phyloP scores from a whole-genome alignment of 2,797 vertebrate genomes.

The Rhincodon typus region DNA sequence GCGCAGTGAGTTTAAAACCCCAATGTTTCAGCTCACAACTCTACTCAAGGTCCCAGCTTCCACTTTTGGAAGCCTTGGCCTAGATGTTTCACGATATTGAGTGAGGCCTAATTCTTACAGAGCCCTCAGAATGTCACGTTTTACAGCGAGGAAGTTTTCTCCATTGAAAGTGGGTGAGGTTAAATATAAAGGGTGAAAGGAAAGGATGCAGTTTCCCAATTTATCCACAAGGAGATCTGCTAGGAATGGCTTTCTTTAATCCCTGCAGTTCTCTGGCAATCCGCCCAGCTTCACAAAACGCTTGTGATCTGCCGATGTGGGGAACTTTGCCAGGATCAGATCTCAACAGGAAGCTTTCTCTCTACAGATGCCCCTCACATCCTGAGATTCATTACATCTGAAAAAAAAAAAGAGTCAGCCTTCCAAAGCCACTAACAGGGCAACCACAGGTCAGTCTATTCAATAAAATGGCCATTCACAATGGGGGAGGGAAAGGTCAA shows the following conservation, averaged over 20 bases:
- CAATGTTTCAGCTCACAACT: no score
- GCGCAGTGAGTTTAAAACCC: no score
- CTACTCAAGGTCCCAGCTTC: no score
- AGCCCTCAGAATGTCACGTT: not conserved
- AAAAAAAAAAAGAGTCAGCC: no score
- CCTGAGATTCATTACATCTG: not conserved
- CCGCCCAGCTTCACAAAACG: not conserved
- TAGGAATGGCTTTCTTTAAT: not conserved
- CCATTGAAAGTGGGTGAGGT: not conserved
- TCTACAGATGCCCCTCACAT: not conserved
- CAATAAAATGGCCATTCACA: not conserved
- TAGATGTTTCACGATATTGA: constrained; percentile 46
- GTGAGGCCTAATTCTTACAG: constrained; percentile 74
- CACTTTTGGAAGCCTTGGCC: no score
- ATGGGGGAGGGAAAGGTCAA: not conserved
- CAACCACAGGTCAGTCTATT: not conserved
- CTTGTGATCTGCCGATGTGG: not conserved
- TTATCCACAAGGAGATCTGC: not conserved
- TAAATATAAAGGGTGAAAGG: not conserved
- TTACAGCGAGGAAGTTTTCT: no score
- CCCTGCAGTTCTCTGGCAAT: not conserved
- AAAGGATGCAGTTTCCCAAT: not conserved
- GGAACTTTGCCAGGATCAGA: not conserved
- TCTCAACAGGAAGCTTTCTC: constrained; percentile 23
- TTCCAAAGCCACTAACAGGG: not conserved